Base-by-base conservation (phyloP, 2,888 invertebrate species). In the Allacma fusca region DNA sequence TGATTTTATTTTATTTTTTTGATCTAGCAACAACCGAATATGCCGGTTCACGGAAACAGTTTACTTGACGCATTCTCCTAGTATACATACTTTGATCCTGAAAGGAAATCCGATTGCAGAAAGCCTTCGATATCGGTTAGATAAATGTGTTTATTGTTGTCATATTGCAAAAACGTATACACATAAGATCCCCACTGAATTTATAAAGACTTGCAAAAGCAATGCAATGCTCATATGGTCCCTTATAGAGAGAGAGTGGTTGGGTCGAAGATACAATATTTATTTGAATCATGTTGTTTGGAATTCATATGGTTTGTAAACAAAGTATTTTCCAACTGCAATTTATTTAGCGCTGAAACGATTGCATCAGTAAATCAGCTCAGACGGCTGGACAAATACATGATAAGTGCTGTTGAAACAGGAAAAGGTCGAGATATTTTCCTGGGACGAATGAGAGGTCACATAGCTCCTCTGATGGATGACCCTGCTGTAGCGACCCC, bases 11-110 rank as follows among this genome's bases (percentile, higher is more conserved):
- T 26, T 4, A 1, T 7, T 40, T 40, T 19, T 29, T 26, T 40
- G 21, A 26, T 64, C 4, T 40, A 68, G 68, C 2, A 24, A 44
- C 24, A 70, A 70, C 24, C n/a, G 12, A 16, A 70, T 70, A 16
- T 1, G 44, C 13, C 23, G 26, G 12, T 70, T 70, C 23, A 70
- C 69, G 4, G 69, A 70, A 26, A 44, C 44, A 12, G 9, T 1
- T 16, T 34, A 70, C 44, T 70, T 70, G 16, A 70, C 44, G 19
- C 69, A 70, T 24, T 70, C 44, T 13, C 69, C 69, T 16, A 70
- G 44, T 24, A 70, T 70, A 16, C 24, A 24, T 12, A 13, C 19
- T 5, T 19, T 70, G 19, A 23, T 70, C 24, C 26, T 70, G 16
- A 13, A 24, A 19, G 69, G 23, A 5, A 70, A 70, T 70, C 69